Conservation (phyloP, 2,797 vertebrate species). For the Oreortyx pictus region DNA sequence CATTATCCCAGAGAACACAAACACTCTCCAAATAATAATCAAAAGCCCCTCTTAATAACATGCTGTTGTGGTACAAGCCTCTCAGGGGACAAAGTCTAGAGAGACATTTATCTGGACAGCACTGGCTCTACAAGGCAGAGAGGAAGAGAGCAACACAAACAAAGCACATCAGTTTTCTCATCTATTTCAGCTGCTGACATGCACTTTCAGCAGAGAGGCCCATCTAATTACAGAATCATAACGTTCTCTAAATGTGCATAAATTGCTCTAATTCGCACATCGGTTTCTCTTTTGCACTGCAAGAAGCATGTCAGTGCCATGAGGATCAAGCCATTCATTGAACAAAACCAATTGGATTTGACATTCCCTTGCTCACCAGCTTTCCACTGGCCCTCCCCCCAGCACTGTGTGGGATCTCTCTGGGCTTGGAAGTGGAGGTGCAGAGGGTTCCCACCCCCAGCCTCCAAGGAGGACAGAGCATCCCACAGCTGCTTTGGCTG, state of each 20-base stretch:
- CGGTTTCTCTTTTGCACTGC: background rate
- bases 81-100: background rate
- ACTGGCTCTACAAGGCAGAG: background rate
- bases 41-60: background rate
- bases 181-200: background rate
- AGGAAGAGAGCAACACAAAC: background rate
- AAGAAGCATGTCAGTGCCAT: background rate
- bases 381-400: background rate
- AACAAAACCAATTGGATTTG: background rate
- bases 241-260: conserved; percentile 21
- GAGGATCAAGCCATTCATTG: background rate
- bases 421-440: accelerated
- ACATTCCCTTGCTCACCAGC: background rate
- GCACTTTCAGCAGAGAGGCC: background rate
- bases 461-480: background rate
- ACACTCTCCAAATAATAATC: conserved; percentile 27
- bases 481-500: background rate
- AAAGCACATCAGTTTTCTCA: background rate
- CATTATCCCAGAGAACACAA: conserved; percentile 22
- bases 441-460: background rate
- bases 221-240: background rate
- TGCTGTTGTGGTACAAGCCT: background rate
- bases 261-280: conserved; percentile 24
- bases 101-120: background rate
- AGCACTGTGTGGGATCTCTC: accelerated